phyloP scores from a whole-genome alignment of 2,113 vertebrate species.

The Nicator chloris region DNA sequence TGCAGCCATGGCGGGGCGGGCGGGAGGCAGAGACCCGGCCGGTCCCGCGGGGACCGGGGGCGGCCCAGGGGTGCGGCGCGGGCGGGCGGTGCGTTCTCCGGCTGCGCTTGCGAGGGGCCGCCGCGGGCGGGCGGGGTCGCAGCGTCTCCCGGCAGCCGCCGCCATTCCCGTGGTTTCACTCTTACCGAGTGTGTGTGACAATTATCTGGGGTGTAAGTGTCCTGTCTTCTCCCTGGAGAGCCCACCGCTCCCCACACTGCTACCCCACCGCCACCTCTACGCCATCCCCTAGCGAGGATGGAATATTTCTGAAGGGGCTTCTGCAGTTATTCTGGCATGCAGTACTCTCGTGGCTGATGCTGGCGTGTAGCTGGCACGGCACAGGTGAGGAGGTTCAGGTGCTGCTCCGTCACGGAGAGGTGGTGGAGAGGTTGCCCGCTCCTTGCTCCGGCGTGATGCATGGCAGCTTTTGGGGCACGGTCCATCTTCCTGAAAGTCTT shows the following conservation, averaged over 20 bases:
- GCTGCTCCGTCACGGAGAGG: neutral
- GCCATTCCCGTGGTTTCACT: neutral
- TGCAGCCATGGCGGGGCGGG: neutral
- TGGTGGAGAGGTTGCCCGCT: accelerated
- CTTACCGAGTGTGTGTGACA: accelerated
- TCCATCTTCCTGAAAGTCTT: neutral
- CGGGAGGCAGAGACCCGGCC: neutral
- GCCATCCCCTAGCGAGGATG: neutral
- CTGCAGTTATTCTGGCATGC: accelerated
- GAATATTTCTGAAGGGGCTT: neutral
- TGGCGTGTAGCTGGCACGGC: accelerated
- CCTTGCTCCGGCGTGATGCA: accelerated
- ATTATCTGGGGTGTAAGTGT: accelerated
- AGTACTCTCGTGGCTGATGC: accelerated
- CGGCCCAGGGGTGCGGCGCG: neutral
- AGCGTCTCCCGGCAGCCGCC: neutral
- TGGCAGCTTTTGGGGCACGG: accelerated
- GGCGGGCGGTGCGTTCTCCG: no score
- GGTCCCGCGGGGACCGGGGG: neutral
- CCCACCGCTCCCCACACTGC: accelerated
- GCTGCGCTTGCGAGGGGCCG: neutral
- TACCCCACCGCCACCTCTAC: accelerated
- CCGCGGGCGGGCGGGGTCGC: no score
- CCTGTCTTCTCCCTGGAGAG: neutral
- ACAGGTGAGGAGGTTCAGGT: neutral